Base-by-base conservation (phyloP, 1,140 invertebrate genomes). In the Drosophila mayri region DNA sequence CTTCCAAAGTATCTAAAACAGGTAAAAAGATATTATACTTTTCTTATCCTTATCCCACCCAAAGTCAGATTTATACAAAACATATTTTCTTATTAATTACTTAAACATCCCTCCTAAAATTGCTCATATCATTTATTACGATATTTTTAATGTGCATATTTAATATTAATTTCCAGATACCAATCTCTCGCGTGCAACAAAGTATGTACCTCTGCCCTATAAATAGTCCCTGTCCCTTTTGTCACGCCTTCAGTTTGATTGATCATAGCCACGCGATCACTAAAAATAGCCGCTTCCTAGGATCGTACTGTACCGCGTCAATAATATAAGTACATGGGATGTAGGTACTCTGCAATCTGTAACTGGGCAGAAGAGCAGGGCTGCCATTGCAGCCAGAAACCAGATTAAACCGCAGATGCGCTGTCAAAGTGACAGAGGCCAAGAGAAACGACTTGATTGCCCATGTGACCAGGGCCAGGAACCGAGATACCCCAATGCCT, bases 401-500 rank as follows among this genome's bases (percentile, higher is more conserved):
- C 85, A 88, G 84, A 88, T 88, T 88, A 88, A 88, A 81, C 84
- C 74, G 70, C 85, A 88, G 84, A 90, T 88, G 84, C 67, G 79
- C 85, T 90, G 85, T 88, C 85, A 88, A 88, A 85, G 85, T 90
- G 84, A 88, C 84, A 88, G 81, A 77, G 60, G 68, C 55, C 63
- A 78, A 70, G 60, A 60, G 79, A 67, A 88, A 90, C 81, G 84
- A 88, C 81, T 88, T 88, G 85, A 88, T 88, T 88, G 84, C 66
- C 68, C 84, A 66, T 72, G 78, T 55, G 82, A 67, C 79, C 74
- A 65, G 55, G 55, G 58, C 30, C 55, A 61, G 59, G 32, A 71
- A 46, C n/a, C n/a, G n/a, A n/a, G n/a, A n/a, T n/a, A 57, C 40
- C 50, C 64, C 41, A n/a, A 9, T 37, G 10, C 10, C 35, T 12